A percentile compares a stretch with the other conserved stretches of the same genome.
Conservation (phyloP, 1,140 invertebrate species). For the Eciton burchellii region DNA sequence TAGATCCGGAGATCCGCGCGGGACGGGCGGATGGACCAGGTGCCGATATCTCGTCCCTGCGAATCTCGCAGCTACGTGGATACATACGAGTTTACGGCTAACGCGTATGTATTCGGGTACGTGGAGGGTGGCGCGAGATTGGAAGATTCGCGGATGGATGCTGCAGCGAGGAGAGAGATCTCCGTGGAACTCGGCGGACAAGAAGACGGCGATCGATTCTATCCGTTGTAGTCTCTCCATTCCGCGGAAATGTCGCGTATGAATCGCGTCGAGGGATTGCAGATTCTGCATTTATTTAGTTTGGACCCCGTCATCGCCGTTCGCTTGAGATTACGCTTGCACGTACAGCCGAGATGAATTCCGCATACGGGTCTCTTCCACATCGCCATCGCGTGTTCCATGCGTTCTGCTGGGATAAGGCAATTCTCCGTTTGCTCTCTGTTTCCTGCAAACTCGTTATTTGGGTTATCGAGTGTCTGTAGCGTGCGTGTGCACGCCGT, state of each 20-base stretch:
- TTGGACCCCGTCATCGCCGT: background rate
- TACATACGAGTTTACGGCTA: slow-evolving; percentile 35
- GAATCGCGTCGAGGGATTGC: background rate
- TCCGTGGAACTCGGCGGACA: background rate
- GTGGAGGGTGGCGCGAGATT: slow-evolving; percentile 1
- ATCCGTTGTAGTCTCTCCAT: background rate
- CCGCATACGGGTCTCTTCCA: background rate
- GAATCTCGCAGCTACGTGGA: slow-evolving; percentile 29
- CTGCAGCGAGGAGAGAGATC: background rate
- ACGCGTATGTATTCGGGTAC: background rate
- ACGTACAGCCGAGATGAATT: background rate
- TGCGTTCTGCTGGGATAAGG: slow-evolving; percentile 8
- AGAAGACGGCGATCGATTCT: slow-evolving; percentile 5
- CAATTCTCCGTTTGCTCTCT: slow-evolving; percentile 58
- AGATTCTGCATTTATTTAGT: background rate
- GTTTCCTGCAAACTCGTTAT: slow-evolving; percentile 68
- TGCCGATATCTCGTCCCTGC: slow-evolving; percentile 49
- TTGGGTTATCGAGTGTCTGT: slow-evolving; percentile 69
- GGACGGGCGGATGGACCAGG: slow-evolving; percentile 62
- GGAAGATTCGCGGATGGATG: slow-evolving; percentile 41
- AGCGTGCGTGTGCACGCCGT: slow-evolving; percentile 14
- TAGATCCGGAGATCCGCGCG: slow-evolving; percentile 60
- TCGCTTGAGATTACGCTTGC: slow-evolving; percentile 2
- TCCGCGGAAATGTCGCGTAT: background rate
- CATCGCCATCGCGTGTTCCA: background rate